Evolutionary conservation across 2,888 invertebrate genomes (phyloP), one percentile per base, ranked within the genome.

Genomic region (Icerya purchasi): DNA sequence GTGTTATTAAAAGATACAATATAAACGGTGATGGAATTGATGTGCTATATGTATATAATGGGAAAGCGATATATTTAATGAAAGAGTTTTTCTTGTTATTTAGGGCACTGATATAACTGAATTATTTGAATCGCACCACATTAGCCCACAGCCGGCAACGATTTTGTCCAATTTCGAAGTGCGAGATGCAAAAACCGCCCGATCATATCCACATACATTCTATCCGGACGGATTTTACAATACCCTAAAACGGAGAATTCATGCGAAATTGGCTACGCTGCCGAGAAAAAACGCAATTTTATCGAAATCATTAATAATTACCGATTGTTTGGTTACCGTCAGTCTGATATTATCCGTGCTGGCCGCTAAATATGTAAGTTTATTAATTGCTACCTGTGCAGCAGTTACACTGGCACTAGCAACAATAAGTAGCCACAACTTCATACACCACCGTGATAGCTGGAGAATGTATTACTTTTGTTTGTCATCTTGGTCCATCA

Each of bases 91-190:
- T 14, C 18, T 20, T n/a, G 14, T 19, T 22, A 53, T 21, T 22
- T 49, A 82, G 77, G 86, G 85, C 0, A 82, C 81, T 1, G 86
- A 87, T 66, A 84, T 86, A 61, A 86, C 86, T 0, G 86, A 87
- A 72, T 79, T 81, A 3, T 87, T 86, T 66, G 84, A 85, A 74
- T 71, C 75, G 0, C 83, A 85, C 69, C 86, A 88, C 69, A 67
- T 86, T 51, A 75, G 77, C 3, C 71, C 72, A 1, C 70, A 72
- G 1, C 78, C 81, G 0, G 14, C 8, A 36, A 76, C 77, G 66
- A 67, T 83, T 58, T 70, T 86, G 3, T 72, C 74, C 14, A 83
- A 82, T 66, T 86, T 76, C 68, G 82, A 77, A 68, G 75, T 84
- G 0, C 74, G 78, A 22, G 76, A 82, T 55, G 83, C 84, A 0